Conservation (phyloP, 2,888 invertebrate species). For the Ashinkailepas kermadecensis region DNA sequence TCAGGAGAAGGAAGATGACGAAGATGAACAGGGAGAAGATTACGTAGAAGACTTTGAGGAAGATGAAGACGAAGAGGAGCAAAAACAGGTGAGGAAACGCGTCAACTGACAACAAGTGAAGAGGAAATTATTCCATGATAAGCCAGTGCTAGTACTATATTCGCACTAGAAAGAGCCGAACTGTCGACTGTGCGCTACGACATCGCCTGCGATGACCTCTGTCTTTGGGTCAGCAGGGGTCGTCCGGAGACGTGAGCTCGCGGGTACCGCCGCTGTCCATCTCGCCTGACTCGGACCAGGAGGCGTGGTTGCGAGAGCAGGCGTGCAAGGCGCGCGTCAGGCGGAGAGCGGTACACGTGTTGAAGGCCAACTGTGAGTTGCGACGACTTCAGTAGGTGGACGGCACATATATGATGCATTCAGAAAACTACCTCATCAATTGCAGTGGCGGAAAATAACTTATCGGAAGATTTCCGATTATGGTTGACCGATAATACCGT, state of each 20-base stretch:
- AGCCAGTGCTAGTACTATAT: no score
- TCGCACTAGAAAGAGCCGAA: no score
- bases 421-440: no score
- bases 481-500: no score
- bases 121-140: no score
- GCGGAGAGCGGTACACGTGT: neutral
- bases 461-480: no score
- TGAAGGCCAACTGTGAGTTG: neutral
- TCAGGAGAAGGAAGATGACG: neutral
- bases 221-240: neutral
- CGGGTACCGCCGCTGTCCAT: neutral
- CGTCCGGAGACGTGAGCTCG: neutral
- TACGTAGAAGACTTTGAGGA: neutral
- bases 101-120: no score
- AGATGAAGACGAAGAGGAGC: neutral
- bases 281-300: slow-evolving; percentile 6
- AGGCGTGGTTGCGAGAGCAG: neutral
- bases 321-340: neutral
- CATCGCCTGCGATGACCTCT: no score
- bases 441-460: no score
- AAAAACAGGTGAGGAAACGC: no score
- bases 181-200: no score
- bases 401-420: no score
- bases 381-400: neutral
- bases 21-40: neutral